phyloP scores from a whole-genome alignment of 1,140 invertebrate genomes.

The Araneus ventricosus region DNA sequence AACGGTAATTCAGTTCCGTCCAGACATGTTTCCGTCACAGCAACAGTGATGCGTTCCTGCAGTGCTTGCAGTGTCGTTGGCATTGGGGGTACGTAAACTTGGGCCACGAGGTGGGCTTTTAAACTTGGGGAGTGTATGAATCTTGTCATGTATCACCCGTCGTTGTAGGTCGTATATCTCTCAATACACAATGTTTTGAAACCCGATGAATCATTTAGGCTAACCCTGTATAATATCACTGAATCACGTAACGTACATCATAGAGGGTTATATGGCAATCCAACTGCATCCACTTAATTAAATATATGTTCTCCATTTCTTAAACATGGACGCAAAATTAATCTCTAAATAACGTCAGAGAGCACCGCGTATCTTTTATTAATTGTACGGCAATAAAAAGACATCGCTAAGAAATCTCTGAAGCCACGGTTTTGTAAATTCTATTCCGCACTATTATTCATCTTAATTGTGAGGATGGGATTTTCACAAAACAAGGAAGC shows the following conservation, averaged over 20 bases:
- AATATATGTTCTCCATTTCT: not conserved
- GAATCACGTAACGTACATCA: not conserved
- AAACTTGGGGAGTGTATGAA: too few species aligned
- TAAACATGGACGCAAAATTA: not conserved
- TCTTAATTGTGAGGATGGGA: conserved; percentile 40
- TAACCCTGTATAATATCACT: not conserved
- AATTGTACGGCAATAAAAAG: conserved; percentile 68
- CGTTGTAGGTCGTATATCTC: too few species aligned
- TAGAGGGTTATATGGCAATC: not conserved
- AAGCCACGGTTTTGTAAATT: conserved; percentile 14
- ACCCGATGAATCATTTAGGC: too few species aligned
- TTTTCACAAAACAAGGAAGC: conserved; percentile 16
- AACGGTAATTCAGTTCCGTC: too few species aligned
- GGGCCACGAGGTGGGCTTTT: too few species aligned
- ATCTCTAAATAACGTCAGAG: conserved; percentile 26
- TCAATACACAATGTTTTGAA: too few species aligned
- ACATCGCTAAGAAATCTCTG: conserved; percentile 50
- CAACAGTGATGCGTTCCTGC: too few species aligned
- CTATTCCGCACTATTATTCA: conserved; percentile 56
- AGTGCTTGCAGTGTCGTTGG: too few species aligned
- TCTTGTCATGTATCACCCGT: too few species aligned
- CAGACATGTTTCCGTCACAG: too few species aligned
- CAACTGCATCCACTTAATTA: not conserved
- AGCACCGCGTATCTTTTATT: conserved; percentile 37
- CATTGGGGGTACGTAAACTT: too few species aligned